phyloP scores from a whole-genome alignment of 2,113 vertebrate genomes.

The Zosterops lateralis region DNA sequence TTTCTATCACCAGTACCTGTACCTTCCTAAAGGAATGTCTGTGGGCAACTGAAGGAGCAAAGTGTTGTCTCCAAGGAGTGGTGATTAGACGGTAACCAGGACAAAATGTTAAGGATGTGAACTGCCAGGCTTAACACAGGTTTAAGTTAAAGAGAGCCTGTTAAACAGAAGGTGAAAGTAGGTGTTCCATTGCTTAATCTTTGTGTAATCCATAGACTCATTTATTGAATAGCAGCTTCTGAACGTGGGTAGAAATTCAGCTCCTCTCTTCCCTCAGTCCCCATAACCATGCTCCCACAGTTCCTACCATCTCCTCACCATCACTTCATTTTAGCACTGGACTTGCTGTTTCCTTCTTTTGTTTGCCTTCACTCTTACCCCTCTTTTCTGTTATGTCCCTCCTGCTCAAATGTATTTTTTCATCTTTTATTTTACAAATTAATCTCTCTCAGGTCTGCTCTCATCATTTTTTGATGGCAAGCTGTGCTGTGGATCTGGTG shows the following conservation, averaged over 20 bases:
- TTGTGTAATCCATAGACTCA: neutral
- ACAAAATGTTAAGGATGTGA: neutral
- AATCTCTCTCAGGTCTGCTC: neutral
- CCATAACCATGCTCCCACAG: neutral
- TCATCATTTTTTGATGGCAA: neutral
- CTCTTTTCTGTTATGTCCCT: neutral
- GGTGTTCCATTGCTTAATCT: neutral
- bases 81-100: neutral
- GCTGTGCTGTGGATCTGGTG: neutral
- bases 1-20: neutral
- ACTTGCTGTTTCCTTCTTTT: neutral
- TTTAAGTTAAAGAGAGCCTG: neutral
- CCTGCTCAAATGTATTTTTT: neutral
- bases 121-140: neutral
- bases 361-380: neutral
- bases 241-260: neutral
- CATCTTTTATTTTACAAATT: neutral
- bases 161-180: neutral
- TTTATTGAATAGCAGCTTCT: neutral
- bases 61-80: neutral
- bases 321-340: neutral
- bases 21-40: neutral
- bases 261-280: neutral
- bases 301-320: neutral
- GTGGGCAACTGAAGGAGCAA: neutral